These are phyloP conservation scores for Meta bourneti DNA, from an alignment of 2,888 invertebrate genomes.

Conservation along the genomic window DNA sequence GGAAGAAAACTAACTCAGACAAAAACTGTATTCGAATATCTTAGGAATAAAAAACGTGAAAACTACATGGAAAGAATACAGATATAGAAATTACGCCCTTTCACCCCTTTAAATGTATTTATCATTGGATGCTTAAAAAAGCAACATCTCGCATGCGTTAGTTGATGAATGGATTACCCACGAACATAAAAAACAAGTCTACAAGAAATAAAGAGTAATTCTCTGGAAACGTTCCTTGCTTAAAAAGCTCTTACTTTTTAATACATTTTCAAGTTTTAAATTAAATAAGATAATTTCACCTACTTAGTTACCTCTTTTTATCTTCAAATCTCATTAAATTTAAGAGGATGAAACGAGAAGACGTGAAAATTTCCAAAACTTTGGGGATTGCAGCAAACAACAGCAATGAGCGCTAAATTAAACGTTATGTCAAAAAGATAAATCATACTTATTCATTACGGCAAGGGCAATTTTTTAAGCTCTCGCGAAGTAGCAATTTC, in stretches of 20 bases:
- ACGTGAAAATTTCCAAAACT: background rate
- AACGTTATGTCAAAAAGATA: constrained; percentile 26
- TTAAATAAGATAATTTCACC: background rate
- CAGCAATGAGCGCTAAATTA: constrained; percentile 21
- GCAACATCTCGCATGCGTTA: too few species aligned
- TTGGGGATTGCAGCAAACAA: background rate
- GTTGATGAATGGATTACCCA: too few species aligned
- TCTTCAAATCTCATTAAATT: constrained; percentile 30
- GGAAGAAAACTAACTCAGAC: too few species aligned
- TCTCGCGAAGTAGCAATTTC: constrained; percentile 17
- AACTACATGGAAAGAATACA: too few species aligned
- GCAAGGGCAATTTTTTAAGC: constrained; percentile 12
- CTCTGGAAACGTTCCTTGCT: too few species aligned
- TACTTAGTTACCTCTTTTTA: background rate
- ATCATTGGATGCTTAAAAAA: too few species aligned
- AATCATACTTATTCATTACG: constrained; percentile 34
- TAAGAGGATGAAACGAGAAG: constrained; percentile 4
- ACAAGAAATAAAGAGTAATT: too few species aligned
- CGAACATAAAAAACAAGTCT: too few species aligned
- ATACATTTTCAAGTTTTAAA: background rate
- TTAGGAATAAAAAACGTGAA: too few species aligned
- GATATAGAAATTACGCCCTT: too few species aligned
- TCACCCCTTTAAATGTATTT: too few species aligned
- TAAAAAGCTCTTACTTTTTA: background rate
- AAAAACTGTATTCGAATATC: too few species aligned